phyloP scores from a whole-genome alignment of 2,888 invertebrate species.

The Chesias legatella region DNA sequence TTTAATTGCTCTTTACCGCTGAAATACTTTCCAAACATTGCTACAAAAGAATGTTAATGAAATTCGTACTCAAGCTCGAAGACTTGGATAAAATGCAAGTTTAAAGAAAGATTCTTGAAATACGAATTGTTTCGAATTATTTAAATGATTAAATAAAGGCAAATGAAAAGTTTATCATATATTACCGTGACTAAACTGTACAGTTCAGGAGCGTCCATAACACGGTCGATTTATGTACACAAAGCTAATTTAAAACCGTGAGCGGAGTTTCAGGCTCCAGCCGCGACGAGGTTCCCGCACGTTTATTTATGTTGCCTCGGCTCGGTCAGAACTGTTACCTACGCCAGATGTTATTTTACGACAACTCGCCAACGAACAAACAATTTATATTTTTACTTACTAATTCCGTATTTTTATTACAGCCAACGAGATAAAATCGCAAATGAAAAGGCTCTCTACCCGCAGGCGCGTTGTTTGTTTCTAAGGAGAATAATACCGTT shows the following conservation, averaged over 20 bases:
- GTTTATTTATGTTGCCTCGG: constrained; percentile 76
- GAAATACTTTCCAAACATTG: constrained; percentile 26
- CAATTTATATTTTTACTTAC: constrained; percentile 49
- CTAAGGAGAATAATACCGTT: constrained; percentile 1
- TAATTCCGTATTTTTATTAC: constrained; percentile 35
- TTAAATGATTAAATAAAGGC: constrained; percentile 4
- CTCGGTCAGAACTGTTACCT: constrained; percentile 71
- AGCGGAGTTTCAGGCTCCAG: constrained; percentile 32
- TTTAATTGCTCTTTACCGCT: constrained; percentile 18
- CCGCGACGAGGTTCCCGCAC: constrained; percentile 53
- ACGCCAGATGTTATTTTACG: constrained; percentile 77
- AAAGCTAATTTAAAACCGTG: constrained; percentile 35
- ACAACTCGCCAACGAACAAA: constrained; percentile 64
- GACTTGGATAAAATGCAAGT: constrained; percentile 15
- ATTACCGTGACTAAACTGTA: neutral
- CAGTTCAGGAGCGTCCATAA: constrained; percentile 6
- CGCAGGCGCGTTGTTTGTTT: constrained; percentile 5
- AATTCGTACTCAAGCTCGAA: constrained; percentile 25
- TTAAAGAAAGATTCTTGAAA: constrained; percentile 17
- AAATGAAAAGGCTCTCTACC: constrained; percentile 15
- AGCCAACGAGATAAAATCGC: constrained; percentile 17
- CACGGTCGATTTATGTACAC: constrained; percentile 21
- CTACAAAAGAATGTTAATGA: constrained; percentile 31
- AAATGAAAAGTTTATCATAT: too few species aligned
- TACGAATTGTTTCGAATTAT: constrained; percentile 14